Evolutionary conservation across 2,888 invertebrate genomes (phyloP).

Genomic region (Amphipyra tragopoginis): DNA sequence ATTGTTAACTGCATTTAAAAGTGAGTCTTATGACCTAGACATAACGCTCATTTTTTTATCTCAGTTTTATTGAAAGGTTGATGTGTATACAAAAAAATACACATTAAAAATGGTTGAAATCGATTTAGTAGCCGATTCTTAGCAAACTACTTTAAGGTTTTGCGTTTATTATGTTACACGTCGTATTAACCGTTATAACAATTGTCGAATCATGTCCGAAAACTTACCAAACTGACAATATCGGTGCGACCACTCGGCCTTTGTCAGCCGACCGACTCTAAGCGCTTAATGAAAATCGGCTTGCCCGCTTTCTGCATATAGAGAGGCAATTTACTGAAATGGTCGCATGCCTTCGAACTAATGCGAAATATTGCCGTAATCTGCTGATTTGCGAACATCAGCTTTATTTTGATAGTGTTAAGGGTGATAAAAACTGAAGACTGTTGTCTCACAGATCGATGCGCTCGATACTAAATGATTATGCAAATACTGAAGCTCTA

Average conservation of each 20-base stretch:
- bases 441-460: conserved; percentile 47
- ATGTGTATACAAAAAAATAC: too few relatives aligned
- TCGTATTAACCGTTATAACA: background rate
- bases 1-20: too few relatives aligned
- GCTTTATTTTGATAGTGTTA: conserved; percentile 35
- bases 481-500: conserved; percentile 75
- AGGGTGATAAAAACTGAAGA: conserved; percentile 17
- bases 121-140: too few relatives aligned
- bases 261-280: conserved; percentile 69
- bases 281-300: conserved; percentile 85
- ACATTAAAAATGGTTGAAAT: too few relatives aligned
- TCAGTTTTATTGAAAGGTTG: too few relatives aligned
- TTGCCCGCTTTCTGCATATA: conserved; percentile 84
- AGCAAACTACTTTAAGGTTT: too few relatives aligned
- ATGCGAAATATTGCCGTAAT: conserved; percentile 74
- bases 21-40: too few relatives aligned
- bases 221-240: conserved; percentile 53
- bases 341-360: conserved; percentile 77
- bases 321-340: conserved; percentile 84
- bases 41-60: too few relatives aligned
- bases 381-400: conserved; percentile 46
- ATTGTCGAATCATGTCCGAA: conserved; percentile 24
- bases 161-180: too few relatives aligned
- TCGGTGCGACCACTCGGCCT: conserved; percentile 65
- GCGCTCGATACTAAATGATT: conserved; percentile 74